Evolutionary conservation across 2,888 invertebrate species (phyloP).

Genomic region (Cheilosia grossa): DNA sequence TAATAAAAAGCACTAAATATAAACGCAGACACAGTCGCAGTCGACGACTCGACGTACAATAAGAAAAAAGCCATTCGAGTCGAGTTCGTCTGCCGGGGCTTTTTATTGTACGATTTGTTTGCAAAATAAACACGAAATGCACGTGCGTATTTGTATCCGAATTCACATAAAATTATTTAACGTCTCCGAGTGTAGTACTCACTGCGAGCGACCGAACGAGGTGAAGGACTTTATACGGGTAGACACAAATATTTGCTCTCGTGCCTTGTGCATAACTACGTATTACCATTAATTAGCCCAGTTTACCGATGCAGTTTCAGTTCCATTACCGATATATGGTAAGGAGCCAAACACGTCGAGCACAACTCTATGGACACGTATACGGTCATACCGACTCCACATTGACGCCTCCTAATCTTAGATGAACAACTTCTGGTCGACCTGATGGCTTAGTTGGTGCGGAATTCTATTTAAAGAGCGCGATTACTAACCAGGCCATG

Average conservation of each 20-base stretch:
- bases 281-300: background rate
- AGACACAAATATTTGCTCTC: background rate
- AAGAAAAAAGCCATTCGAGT: conserved; percentile 8
- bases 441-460: conserved; percentile 1
- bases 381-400: background rate
- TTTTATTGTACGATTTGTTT: conserved; percentile 31
- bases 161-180: background rate
- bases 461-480: conserved; percentile 15
- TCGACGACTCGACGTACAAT: background rate
- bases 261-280: background rate
- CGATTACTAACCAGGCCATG: conserved; percentile 35
- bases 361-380: background rate
- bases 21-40: conserved; percentile 36
- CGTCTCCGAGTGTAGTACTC: too few relatives aligned
- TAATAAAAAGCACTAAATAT: conserved; percentile 33
- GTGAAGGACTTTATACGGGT: background rate
- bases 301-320: background rate
- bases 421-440: background rate
- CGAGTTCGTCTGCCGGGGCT: conserved; percentile 24
- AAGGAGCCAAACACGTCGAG: background rate
- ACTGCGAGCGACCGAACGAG: background rate
- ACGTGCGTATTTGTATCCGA: conserved; percentile 11
- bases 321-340: background rate
- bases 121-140: conserved; percentile 15
- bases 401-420: conserved; percentile 25